Evolutionary conservation across 2,797 vertebrate genomes (phyloP), one percentile per base, ranked within the genome.

Genomic region (Eulemur rubriventer): DNA sequence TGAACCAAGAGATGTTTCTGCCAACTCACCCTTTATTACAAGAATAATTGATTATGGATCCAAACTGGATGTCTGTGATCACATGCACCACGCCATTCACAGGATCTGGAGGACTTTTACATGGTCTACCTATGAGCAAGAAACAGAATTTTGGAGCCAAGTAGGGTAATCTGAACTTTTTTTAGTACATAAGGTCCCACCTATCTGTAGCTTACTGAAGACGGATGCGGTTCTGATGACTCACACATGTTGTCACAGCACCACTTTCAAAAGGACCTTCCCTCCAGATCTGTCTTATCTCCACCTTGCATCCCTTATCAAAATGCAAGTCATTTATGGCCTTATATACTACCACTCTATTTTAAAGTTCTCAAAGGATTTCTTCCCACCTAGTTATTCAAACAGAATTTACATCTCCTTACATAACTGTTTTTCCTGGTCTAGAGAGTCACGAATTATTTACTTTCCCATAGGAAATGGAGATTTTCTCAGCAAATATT

Each of bases 1-100:
- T 43, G 11, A 81, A 65, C 12, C 55, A 81, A 84, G 82, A 88
- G 30, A 35, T 69, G 26, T 55, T 82, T 59, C 28, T 75, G 38
- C 12, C 33, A 92, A 81, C 98, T 98, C 82, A 99, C 98, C 98
- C 98, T 52, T 3, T 0, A 1, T 70, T 67, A 95, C 98, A 99
- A 35, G 26, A 86, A 73, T 98, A 98, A 10, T 7, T 93, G 85
- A 96, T 5, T 26, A 0, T 16, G 18, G 98, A 97, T 96, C 98
- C 98, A 97, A 98, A 96, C 0, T 4, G 0, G 55, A 94, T 63
- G 26, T 85, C 85, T 84, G 55, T 28, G 18, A 26, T 0, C 13
- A 73, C 0, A 3, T 93, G 1, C 90, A 97, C 0, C 10, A 50
- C 0, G 48, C 98, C 98, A 59, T 98, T 88, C 1, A 0, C 0